Evolutionary conservation across 2,797 vertebrate species (phyloP), one percentile per base, ranked within the genome.

Genomic region (Sebastes glaucus): DNA sequence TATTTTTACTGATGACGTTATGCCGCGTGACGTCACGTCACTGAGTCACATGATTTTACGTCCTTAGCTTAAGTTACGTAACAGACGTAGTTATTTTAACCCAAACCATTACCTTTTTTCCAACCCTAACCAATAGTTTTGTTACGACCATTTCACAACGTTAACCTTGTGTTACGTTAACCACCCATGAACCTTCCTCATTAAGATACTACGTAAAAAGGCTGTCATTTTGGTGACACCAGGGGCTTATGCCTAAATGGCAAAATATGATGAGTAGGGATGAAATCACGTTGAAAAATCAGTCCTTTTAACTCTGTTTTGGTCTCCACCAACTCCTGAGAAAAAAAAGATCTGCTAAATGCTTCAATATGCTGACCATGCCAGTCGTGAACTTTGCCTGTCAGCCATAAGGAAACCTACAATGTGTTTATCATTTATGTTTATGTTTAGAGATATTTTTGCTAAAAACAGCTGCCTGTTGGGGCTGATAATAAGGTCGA

Each of bases 11-110:
- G 38, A 42, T 0, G 14, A 16, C 14, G 38, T 42, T 42, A 42
- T 42, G 38, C 38, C 0, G 0, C 0, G 14, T 42, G 38, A 42
- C 6, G 3, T 42, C 38, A 42, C 0, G 14, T 42, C 38, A 3
- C 13, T 42, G 38, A 42, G 38, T 16, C 38, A 42, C 0, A 42
- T 2, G 38, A 3, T 42, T 42, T 42, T 0, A 46, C 0, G 1
- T 46, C 42, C 16, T 0, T 46, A 46, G 42, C 42, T 18, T 46
- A 7, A 42, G 2, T 16, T 46, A 46, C 16, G 3, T 49, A 20
- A 49, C 46, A 49, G 46, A 49, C 3, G 0, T 49, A 49, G 46
- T 49, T 49, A 49, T 49, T 49, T 49, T 49, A 49, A 20, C 46
- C 46, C 18, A 49, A 49, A 20, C 46, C 16, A 20, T 49, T 49